Evolutionary conservation across 1,140 invertebrate genomes (phyloP), one percentile per base, ranked within the genome.

Genomic region (Brachionus paranguensis): DNA sequence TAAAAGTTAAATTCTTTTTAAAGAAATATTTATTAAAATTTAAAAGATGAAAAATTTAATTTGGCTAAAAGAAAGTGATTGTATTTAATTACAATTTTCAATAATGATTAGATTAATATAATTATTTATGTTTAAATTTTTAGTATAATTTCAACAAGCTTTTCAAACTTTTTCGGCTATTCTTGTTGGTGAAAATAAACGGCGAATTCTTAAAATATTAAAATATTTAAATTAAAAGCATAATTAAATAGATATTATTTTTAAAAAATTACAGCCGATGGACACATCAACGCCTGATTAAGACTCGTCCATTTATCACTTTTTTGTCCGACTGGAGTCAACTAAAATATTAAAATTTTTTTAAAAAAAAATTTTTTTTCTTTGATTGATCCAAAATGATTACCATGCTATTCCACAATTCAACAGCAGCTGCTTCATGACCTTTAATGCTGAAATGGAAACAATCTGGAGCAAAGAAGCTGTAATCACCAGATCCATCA

Each of bases 401-500:
- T 70, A 70, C 81, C 81, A 83, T 70, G 17, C 33, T 70, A 20
- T 83, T 83, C 81, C 81, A 83, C 5, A 83, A 37, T 33, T 83
- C 81, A 37, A 68, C 5, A 47, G 81, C 81, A 37, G 81, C 81
- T 29, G 68, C 68, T 72, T 83, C 43, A 33, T 83, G 81, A 12
- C 81, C 81, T 55, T 83, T 83, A 12, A 17, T 14, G 20, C 81
- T 83, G 12, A 83, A 55, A 70, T 83, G 81, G 53, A 83, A 83
- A 37, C 81, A 83, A 41, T 83, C 81, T 37, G 81, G 81, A 45
- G 81, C 37, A 72, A 83, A 83, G n/a, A 53, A 72, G n/a, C 17
- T 68, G 37, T 68, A 83, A 72, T 83, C 81, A 50, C 41, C 33
- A 27, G 41, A 27, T 45, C 72, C 72, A 50, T 76, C 53, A 33